Conservation (phyloP, 2,888 invertebrate genomes). For the Chouioia cunea region DNA sequence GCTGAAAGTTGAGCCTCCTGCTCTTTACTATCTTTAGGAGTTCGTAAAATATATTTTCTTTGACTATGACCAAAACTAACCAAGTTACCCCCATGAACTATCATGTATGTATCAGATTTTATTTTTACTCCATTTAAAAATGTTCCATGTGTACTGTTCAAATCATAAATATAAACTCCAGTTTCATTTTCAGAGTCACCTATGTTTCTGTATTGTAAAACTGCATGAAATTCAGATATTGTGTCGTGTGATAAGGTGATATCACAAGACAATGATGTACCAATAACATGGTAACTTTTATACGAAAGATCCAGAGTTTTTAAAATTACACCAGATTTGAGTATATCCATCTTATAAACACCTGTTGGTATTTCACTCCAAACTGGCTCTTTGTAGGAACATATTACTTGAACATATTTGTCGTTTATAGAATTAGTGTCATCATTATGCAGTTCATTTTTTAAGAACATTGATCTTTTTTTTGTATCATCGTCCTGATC, state of each 20-base stretch:
- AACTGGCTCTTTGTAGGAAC: slow-evolving; percentile 82
- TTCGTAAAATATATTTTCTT: slow-evolving; percentile 83
- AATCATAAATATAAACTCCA: slow-evolving; percentile 94
- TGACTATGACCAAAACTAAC: slow-evolving; percentile 92
- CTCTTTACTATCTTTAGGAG: slow-evolving; percentile 88
- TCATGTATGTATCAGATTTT: slow-evolving; percentile 79
- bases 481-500: slow-evolving; percentile 5
- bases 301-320: slow-evolving; percentile 78
- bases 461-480: not conserved
- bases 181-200: slow-evolving; percentile 69
- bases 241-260: slow-evolving; percentile 92
- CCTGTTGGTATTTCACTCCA: slow-evolving; percentile 82
- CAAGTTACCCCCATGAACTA: slow-evolving; percentile 89
- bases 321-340: slow-evolving; percentile 89
- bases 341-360: slow-evolving; percentile 83
- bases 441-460: not conserved
- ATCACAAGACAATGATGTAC: slow-evolving; percentile 85
- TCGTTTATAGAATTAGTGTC: slow-evolving; percentile 32
- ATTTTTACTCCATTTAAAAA: slow-evolving; percentile 87
- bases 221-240: slow-evolving; percentile 90
- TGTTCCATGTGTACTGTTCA: slow-evolving; percentile 95
- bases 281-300: slow-evolving; percentile 84
- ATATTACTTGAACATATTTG: slow-evolving; percentile 64
- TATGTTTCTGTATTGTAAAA: slow-evolving; percentile 85
- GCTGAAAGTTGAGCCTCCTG: slow-evolving; percentile 85